phyloP scores from a whole-genome alignment of 1,140 invertebrate genomes.

The Drosophila bocqueti region DNA sequence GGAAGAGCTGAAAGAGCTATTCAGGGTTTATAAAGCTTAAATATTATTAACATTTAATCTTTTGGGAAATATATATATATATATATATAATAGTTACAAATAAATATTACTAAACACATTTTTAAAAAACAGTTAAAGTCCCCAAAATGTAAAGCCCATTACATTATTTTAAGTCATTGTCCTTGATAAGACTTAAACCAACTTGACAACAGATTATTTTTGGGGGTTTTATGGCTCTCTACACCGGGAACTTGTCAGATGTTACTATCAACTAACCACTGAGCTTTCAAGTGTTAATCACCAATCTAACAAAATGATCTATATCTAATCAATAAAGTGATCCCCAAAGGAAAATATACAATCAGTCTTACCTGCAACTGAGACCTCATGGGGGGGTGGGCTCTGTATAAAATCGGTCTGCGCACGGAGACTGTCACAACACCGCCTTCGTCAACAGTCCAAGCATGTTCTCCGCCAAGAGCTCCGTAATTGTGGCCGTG shows the following conservation, averaged over 20 bases:
- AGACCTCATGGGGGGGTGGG: too few species aligned
- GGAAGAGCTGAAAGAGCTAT: too few species aligned
- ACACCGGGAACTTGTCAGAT: background rate
- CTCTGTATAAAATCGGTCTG: conserved; percentile 6
- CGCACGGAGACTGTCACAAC: background rate
- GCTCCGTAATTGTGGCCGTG: conserved; percentile 1
- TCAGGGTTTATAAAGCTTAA: background rate
- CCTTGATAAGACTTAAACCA: background rate
- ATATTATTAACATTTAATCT: background rate
- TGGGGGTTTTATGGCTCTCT: background rate
- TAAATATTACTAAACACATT: background rate
- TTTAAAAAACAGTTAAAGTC: too few species aligned
- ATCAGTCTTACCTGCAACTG: background rate
- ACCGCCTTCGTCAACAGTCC: conserved; percentile 5
- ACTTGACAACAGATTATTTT: background rate
- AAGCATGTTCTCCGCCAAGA: conserved; percentile 37
- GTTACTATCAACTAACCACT: background rate
- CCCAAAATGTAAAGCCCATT: background rate
- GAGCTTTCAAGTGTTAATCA: background rate
- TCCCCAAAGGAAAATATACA: conserved; percentile 15
- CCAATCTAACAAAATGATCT: conserved; percentile 7
- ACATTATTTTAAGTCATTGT: too few species aligned
- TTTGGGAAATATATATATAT: background rate
- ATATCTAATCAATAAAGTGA: conserved; percentile 20
- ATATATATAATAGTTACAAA: background rate